A percentile compares a stretch with the other conserved stretches of the same genome.
These are phyloP conservation scores for Asteroscopus sphinx DNA, from an alignment of 2,888 invertebrate genomes.

Conservation along the genomic window DNA sequence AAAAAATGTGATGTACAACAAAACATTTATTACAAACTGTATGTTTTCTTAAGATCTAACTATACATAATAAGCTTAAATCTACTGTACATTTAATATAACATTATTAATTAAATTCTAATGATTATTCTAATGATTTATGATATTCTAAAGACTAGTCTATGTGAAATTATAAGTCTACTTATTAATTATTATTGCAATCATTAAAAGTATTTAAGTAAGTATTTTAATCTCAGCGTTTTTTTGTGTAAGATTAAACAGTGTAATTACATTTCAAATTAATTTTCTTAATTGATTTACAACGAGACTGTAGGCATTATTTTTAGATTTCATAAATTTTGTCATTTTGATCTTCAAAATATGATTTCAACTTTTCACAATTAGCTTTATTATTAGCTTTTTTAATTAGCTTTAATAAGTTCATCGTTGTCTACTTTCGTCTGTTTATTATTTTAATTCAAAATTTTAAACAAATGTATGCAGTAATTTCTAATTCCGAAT, in stretches of 20 bases:
- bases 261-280: constrained; percentile 6
- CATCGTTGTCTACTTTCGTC: not conserved
- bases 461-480: not conserved
- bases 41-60: constrained; percentile 26
- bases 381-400: no score
- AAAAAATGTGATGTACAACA: constrained; percentile 44
- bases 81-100: constrained; percentile 50
- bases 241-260: not conserved
- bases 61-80: constrained; percentile 38
- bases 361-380: constrained; percentile 6
- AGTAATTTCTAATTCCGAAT: not conserved
- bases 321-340: constrained; percentile 8
- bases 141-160: constrained; percentile 69
- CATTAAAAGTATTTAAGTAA: constrained; percentile 28
- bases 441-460: not conserved
- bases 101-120: constrained; percentile 4
- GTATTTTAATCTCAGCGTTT: constrained; percentile 54
- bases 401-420: no score
- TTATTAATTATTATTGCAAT: constrained; percentile 61
- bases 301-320: not conserved
- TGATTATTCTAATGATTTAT: constrained; percentile 26
- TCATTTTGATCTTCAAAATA: not conserved
- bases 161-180: constrained; percentile 53
- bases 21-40: constrained; percentile 62
- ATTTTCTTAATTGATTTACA: constrained; percentile 6